Conservation (phyloP, 2,888 invertebrate species). For the Aspidapion aeneum region DNA sequence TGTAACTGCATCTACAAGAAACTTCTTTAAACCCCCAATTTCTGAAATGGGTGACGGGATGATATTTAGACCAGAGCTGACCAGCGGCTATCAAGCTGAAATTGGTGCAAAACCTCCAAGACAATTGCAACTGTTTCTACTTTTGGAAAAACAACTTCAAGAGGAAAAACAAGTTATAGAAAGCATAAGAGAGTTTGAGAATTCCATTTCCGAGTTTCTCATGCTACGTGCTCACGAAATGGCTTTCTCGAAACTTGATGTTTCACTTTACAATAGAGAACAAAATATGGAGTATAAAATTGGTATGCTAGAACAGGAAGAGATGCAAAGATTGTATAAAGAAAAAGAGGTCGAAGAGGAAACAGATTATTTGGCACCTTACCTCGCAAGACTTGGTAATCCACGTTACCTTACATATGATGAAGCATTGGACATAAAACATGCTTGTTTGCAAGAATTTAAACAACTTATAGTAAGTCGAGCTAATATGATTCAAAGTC, state of each 20-base stretch:
- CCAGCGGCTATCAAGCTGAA: constrained; percentile 65
- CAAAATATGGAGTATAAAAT: constrained; percentile 52
- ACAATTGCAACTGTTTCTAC: constrained; percentile 60
- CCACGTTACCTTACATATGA: constrained; percentile 44
- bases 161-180: constrained; percentile 58
- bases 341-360: constrained; percentile 61
- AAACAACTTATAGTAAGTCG: constrained; percentile 59
- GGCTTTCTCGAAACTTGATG: constrained; percentile 49
- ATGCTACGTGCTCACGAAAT: constrained; percentile 49
- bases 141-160: constrained; percentile 59
- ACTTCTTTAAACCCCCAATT: constrained; percentile 64
- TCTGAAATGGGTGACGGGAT: constrained; percentile 68
- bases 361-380: constrained; percentile 62
- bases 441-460: constrained; percentile 64
- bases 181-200: constrained; percentile 52
- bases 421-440: constrained; percentile 51
- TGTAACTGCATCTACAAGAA: constrained; percentile 60
- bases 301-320: constrained; percentile 50
- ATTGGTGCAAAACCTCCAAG: constrained; percentile 57
- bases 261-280: constrained; percentile 55
- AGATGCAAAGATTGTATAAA: constrained; percentile 53
- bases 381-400: constrained; percentile 57
- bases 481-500: constrained; percentile 60
- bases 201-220: constrained; percentile 49
- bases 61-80: constrained; percentile 60